Evolutionary conservation across 2,113 vertebrate genomes (phyloP).

Genomic region (Callithrix jacchus): DNA sequence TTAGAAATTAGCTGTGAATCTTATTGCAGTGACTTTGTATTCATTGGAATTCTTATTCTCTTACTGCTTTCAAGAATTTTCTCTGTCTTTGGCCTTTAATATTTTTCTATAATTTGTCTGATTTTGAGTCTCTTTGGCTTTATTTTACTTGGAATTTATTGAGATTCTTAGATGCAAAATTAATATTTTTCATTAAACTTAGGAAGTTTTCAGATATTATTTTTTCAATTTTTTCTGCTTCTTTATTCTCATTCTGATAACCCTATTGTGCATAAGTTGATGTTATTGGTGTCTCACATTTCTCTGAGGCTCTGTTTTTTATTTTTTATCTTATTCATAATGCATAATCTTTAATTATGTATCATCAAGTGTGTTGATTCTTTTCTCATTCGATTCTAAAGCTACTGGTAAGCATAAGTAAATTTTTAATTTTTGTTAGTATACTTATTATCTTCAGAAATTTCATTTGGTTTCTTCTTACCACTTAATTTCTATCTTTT

Average conservation of each 20-base stretch:
- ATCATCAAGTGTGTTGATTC: not conserved
- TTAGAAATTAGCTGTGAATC: not conserved
- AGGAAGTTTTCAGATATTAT: not conserved
- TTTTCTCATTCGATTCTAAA: not conserved
- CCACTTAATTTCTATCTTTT: not conserved
- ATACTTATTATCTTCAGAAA: not conserved
- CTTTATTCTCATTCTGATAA: not conserved
- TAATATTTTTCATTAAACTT: not conserved
- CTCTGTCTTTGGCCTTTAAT: not conserved
- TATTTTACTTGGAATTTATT: not conserved
- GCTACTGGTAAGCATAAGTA: not conserved
- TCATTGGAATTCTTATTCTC: not conserved
- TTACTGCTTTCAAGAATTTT: not conserved
- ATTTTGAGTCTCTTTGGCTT: not conserved
- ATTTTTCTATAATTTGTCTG: not conserved
- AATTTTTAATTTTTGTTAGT: not conserved
- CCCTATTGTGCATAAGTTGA: not conserved
- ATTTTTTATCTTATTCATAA: not conserved
- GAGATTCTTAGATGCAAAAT: not conserved
- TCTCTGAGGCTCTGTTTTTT: not conserved
- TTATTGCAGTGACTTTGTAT: not conserved
- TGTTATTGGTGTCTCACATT: not conserved
- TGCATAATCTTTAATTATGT: not conserved
- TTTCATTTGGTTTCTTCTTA: not conserved
- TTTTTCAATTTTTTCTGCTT: not conserved